Evolutionary conservation across 2,888 invertebrate genomes (phyloP), one percentile per base, ranked within the genome.

Genomic region (Gari tellinella): DNA sequence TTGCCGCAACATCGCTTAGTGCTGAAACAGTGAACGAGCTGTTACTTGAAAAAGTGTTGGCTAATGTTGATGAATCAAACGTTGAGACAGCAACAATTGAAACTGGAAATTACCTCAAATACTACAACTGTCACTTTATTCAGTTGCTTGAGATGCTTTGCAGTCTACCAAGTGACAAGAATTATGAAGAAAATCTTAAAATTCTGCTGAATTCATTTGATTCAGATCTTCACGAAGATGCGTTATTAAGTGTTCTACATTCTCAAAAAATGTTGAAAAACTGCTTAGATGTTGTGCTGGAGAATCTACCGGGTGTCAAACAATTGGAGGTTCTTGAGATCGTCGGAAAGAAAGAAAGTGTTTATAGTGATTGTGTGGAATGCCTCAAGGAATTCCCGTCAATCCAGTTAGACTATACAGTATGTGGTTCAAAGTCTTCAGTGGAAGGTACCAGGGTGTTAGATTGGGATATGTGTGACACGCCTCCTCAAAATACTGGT

Each of bases 231-330:
- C 19, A 51, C 7, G 48, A 68, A 3, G 89, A 89, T 55, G 40
- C 49, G 2, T 66, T 88, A 8, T 58, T 86, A 45, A 64, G 68
- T 12, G 62, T 56, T 46, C 51, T 82, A 26, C 38, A 60, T 21
- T 66, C 74, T 8, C 56, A 52, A 3, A 45, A 72, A 4, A 66
- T 84, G n/a, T 72, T 93, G 19, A 88, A 92, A 66, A 82, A 90
- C 3, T 87, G 88, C 66, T 89, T 96, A 61, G 97, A 97, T 90
- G 92, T 96, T 12, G 95, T 95, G 23, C 92, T 95, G 40, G 97
- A 98, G 93, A 98, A 97, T 91, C 94, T 94, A 19, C 93, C 93
- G 41, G 94, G 95, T 12, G 91, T 97, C 19, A 96, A 96, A 92
- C 93, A 95, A 21, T 93, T 94, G 10, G 97, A 97, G 93, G 92